Percentiles rank a stretch among this genome's conserved stretches.
These are phyloP conservation scores for Furcula furcula DNA, from an alignment of 2,888 invertebrate genomes.

Conservation along the genomic window DNA sequence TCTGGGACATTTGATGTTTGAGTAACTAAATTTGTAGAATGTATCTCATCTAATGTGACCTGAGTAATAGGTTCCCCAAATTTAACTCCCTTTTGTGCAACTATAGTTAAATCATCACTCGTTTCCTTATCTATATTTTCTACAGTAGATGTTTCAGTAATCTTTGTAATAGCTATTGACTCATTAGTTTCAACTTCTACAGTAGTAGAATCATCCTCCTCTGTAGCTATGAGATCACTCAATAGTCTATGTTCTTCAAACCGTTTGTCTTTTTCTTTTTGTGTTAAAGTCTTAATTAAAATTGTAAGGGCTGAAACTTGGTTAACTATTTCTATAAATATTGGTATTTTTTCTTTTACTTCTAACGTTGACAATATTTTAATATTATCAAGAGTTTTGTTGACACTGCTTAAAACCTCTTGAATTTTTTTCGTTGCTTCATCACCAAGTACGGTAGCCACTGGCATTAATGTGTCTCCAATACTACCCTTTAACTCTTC, in stretches of 20 bases:
- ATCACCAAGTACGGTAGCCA: conserved; percentile 23
- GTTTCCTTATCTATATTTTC: no score
- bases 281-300: conserved; percentile 22
- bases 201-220: background rate
- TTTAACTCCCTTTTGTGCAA: background rate
- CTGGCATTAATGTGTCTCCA: conserved; percentile 31
- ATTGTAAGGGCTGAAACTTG: conserved; percentile 35
- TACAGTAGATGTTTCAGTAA: no score
- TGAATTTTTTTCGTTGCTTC: conserved; percentile 24
- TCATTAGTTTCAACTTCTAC: background rate
- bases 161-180: background rate
- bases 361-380: conserved; percentile 51
- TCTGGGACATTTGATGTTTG: background rate
- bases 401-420: conserved; percentile 31
- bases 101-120: background rate
- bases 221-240: no score
- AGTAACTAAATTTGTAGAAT: no score
- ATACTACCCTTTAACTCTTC: conserved; percentile 51
- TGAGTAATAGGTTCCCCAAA: background rate
- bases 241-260: no score
- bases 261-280: conserved; percentile 3
- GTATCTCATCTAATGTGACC: no score
- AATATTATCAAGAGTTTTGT: conserved; percentile 36
- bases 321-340: conserved; percentile 53
- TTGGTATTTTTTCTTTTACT: conserved; percentile 70